phyloP scores from a whole-genome alignment of 37 sponge, comb jelly and placozoan genomes.

The Corticium candelabrum region DNA sequence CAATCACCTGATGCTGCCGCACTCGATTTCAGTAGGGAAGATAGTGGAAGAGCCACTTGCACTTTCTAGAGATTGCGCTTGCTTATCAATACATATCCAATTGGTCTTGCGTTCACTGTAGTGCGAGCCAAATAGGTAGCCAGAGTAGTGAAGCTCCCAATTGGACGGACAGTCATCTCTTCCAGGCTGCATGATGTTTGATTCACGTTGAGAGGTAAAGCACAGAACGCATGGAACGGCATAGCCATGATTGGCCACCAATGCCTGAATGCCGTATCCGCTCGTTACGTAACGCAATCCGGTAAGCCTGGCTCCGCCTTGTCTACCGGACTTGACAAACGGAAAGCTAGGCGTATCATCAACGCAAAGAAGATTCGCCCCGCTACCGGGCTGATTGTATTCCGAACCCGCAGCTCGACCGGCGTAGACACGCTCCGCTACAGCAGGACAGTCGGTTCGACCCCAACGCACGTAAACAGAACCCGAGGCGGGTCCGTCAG shows the following conservation, averaged over 20 bases:
- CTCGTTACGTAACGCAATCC: background rate
- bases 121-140: background rate
- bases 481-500: conserved; percentile 5
- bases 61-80: background rate
- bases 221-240: background rate
- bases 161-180: background rate
- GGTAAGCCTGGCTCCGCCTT: background rate
- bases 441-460: conserved; percentile 11
- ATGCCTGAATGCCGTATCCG: background rate
- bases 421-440: conserved; percentile 13
- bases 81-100: background rate
- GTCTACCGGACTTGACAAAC: background rate
- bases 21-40: background rate
- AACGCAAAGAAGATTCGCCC: conserved; percentile 6
- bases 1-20: background rate
- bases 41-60: background rate
- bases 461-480: conserved; percentile 23
- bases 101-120: background rate
- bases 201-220: background rate
- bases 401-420: conserved; percentile 20
- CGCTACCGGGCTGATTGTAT: conserved; percentile 3
- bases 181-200: background rate
- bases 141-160: background rate
- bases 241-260: background rate
- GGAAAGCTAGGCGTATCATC: conserved; percentile 1